Conservation (phyloP, 1,140 invertebrate species). For the Nasonia longicornis region DNA sequence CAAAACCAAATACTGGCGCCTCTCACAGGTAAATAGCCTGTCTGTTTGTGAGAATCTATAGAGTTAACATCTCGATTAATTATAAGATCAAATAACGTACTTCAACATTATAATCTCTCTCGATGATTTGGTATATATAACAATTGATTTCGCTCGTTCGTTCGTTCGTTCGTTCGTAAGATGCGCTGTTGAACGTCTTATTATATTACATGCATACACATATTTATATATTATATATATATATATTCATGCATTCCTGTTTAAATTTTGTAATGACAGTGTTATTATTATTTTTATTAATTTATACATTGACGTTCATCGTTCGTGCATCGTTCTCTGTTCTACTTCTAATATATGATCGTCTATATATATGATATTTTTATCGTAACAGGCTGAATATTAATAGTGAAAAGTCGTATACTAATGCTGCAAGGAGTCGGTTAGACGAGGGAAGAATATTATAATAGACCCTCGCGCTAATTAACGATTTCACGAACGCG, state of each 20-base stretch:
- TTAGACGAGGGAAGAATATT: constrained; percentile 18
- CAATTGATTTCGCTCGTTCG: constrained; percentile 39
- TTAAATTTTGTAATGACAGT: constrained; percentile 41
- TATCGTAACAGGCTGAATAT: not conserved
- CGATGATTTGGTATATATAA: constrained; percentile 33
- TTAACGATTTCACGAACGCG: constrained; percentile 21
- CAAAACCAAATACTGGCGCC: constrained; percentile 2
- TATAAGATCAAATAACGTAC: constrained; percentile 13
- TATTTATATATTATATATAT: constrained; percentile 31
- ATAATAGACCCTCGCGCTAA: constrained; percentile 17
- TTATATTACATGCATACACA: constrained; percentile 27
- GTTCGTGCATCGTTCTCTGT: constrained; percentile 39
- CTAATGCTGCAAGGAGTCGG: not conserved
- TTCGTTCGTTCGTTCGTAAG: constrained; percentile 41
- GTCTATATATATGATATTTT: constrained; percentile 22
- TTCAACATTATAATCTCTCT: constrained; percentile 37
- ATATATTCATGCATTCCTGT: constrained; percentile 39
- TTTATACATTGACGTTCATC: constrained; percentile 39
- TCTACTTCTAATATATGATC: constrained; percentile 23
- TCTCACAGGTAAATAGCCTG: constrained; percentile 42
- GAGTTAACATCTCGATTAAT: constrained; percentile 30
- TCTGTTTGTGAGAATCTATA: constrained; percentile 11
- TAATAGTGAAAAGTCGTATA: not conserved
- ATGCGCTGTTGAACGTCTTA: constrained; percentile 47
- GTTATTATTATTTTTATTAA: constrained; percentile 20